These are phyloP conservation scores for Apodemus speciosus DNA, from an alignment of 2,113 vertebrate species.

Conservation along the genomic window DNA sequence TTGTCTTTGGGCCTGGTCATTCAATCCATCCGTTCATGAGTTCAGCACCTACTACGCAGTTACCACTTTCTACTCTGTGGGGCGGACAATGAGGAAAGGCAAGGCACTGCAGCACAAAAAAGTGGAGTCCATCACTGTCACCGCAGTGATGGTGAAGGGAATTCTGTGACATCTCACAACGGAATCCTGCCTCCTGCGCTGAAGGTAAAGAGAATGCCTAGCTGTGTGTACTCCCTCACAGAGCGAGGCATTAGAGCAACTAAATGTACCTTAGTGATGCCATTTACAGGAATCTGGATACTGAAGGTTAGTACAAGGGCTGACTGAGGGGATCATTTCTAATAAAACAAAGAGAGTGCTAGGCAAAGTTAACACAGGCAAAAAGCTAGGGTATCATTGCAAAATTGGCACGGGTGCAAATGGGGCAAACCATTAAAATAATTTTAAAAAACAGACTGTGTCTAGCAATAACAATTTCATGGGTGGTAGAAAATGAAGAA, in stretches of 20 bases:
- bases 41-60: neutral
- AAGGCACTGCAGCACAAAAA: neutral
- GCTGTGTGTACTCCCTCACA: conserved; percentile 24
- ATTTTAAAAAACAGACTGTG: neutral
- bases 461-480: neutral
- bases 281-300: neutral
- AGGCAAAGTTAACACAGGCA: neutral
- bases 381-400: neutral
- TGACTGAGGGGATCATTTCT: neutral
- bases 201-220: neutral
- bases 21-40: neutral
- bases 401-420: neutral
- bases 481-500: neutral
- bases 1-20: neutral
- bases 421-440: neutral
- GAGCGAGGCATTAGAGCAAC: neutral
- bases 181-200: neutral
- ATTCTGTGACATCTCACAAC: neutral
- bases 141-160: neutral
- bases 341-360: neutral
- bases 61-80: neutral
- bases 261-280: neutral
- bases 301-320: neutral
- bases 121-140: neutral
- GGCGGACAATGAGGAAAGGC: neutral